These are phyloP conservation scores for Epirrhoe alternata DNA, from an alignment of 2,888 invertebrate genomes.

Conservation along the genomic window DNA sequence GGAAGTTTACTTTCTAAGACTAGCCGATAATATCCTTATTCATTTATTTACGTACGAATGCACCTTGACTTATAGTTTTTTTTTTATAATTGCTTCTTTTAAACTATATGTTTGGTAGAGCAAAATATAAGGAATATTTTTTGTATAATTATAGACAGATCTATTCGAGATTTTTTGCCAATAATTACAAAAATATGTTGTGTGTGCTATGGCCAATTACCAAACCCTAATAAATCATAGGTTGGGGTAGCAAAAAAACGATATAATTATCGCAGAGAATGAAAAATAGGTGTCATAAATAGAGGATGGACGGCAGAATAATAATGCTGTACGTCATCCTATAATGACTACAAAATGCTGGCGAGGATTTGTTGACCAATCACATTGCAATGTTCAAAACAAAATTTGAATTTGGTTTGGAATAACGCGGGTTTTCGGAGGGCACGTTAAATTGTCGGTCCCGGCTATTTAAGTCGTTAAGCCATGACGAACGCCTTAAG, in stretches of 20 bases:
- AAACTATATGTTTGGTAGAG: neutral
- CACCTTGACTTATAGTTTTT: neutral
- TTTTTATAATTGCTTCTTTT: neutral
- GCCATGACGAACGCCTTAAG: no score
- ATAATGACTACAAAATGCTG: neutral
- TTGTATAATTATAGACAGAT: neutral
- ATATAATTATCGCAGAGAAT: constrained; percentile 8
- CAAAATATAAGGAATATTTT: neutral
- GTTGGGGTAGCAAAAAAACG: constrained; percentile 25
- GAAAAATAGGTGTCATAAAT: constrained; percentile 18
- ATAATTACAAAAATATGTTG: constrained; percentile 10
- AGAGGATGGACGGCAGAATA: neutral
- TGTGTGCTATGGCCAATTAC: constrained; percentile 22
- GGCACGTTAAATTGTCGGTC: no score
- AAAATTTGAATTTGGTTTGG: no score
- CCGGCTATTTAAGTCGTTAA: no score
- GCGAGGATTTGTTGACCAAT: no score
- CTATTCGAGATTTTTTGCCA: constrained; percentile 3
- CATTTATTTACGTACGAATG: no score
- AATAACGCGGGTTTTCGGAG: no score
- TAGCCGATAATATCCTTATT: neutral
- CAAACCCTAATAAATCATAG: constrained; percentile 26
- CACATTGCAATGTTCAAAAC: no score
- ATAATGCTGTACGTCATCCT: neutral
- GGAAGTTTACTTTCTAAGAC: no score